phyloP scores from a whole-genome alignment of 2,113 vertebrate species.

The Serinus canaria region DNA sequence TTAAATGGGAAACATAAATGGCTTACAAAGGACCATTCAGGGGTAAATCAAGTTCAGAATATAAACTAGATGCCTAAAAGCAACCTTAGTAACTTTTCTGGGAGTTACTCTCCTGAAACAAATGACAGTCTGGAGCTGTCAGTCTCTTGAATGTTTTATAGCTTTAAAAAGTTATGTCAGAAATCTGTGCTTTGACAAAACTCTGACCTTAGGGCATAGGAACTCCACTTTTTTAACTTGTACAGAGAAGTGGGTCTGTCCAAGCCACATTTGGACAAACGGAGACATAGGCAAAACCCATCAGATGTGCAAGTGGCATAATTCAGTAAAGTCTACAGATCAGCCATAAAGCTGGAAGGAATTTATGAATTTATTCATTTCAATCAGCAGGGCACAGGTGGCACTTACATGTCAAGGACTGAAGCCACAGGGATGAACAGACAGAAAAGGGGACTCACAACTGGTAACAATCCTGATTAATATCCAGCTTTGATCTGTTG shows the following conservation, averaged over 20 bases:
- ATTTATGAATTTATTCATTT: not conserved
- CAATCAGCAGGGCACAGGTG: not conserved
- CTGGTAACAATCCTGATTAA: no score
- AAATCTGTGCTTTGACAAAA: not conserved
- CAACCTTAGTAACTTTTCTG: not conserved
- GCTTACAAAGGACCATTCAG: not conserved
- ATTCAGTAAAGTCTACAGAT: not conserved
- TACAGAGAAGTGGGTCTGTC: not conserved
- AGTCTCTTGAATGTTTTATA: not conserved
- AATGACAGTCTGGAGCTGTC: not conserved
- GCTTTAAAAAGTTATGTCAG: not conserved
- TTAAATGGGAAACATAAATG: slow-evolving; percentile 7
- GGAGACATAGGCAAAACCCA: not conserved
- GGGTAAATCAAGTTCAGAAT: slow-evolving; percentile 1
- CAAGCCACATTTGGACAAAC: not conserved
- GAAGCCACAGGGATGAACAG: not conserved
- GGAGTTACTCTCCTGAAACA: not conserved
- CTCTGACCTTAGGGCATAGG: not conserved
- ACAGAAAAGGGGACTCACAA: not conserved
- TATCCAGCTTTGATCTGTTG: not conserved
- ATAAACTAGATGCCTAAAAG: not conserved
- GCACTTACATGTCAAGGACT: not conserved
- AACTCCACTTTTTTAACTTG: not conserved
- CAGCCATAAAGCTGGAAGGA: not conserved
- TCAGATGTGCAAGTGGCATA: not conserved